Conservation (phyloP, 2,113 vertebrate species). For the Pollimyrus isidori region DNA sequence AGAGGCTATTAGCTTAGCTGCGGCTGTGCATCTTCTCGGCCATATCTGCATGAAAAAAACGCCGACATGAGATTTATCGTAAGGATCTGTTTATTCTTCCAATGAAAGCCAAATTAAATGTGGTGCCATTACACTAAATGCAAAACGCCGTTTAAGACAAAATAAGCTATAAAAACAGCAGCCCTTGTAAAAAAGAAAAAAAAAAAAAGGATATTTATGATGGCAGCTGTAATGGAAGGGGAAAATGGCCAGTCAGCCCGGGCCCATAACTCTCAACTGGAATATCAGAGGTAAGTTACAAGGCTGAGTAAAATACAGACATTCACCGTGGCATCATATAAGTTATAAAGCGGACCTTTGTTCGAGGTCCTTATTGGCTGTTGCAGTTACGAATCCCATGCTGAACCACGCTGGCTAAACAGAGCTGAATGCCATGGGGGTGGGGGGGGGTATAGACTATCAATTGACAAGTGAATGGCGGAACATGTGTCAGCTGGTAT, state of each 20-base stretch:
- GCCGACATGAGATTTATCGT: neutral
- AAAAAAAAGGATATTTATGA: neutral
- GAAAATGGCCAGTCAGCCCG: neutral
- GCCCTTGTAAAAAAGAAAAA: neutral
- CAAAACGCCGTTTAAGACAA: neutral
- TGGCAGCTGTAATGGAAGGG: neutral
- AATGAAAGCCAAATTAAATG: neutral
- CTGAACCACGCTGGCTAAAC: neutral
- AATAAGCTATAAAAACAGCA: neutral
- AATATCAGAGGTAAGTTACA: neutral
- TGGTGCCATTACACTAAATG: neutral
- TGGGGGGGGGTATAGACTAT: neutral
- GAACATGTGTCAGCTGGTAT: neutral
- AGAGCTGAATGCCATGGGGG: neutral
- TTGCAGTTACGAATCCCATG: neutral
- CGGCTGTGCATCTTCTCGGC: neutral
- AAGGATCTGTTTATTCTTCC: neutral
- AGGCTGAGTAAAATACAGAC: neutral
- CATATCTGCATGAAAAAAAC: neutral
- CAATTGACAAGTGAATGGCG: neutral
- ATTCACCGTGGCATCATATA: neutral
- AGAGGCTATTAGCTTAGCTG: neutral
- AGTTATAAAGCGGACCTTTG: neutral
- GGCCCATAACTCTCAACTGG: neutral
- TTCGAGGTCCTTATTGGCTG: neutral